These are phyloP conservation scores for Mustelus asterias DNA, from an alignment of 2,113 vertebrate genomes.

Conservation along the genomic window DNA sequence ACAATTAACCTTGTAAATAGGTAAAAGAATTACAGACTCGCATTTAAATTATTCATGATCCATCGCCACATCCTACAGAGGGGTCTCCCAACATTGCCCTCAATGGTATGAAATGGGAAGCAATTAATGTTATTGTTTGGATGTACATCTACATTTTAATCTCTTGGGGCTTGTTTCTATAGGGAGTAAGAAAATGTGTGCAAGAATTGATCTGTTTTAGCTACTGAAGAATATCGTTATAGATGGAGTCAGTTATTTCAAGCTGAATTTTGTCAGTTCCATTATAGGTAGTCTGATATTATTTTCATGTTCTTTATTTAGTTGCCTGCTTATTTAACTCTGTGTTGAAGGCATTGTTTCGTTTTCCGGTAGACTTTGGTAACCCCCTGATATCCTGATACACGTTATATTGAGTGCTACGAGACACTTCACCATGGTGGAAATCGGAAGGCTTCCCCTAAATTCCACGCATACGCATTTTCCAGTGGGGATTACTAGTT, in stretches of 20 bases:
- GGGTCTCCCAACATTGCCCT: conserved; percentile 65
- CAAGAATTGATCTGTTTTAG: background rate
- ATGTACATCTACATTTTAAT: conserved; percentile 28
- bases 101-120: conserved; percentile 49
- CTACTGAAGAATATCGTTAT: background rate
- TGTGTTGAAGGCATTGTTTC: background rate
- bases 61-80: conserved; percentile 62
- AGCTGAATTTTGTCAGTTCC: background rate
- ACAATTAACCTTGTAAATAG: conserved; percentile 77
- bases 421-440: background rate
- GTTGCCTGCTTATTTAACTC: background rate
- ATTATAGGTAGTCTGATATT: background rate
- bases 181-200: background rate
- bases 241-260: background rate
- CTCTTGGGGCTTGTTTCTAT: background rate
- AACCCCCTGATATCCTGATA: background rate
- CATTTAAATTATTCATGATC: conserved; percentile 74
- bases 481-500: background rate
- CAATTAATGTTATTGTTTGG: conserved; percentile 47
- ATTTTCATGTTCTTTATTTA: background rate
- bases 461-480: background rate
- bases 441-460: background rate
- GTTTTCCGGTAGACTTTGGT: background rate
- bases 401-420: background rate
- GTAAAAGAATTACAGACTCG: conserved; percentile 68